Conservation (phyloP, 2,113 vertebrate species). For the Apaloderma vittatum region DNA sequence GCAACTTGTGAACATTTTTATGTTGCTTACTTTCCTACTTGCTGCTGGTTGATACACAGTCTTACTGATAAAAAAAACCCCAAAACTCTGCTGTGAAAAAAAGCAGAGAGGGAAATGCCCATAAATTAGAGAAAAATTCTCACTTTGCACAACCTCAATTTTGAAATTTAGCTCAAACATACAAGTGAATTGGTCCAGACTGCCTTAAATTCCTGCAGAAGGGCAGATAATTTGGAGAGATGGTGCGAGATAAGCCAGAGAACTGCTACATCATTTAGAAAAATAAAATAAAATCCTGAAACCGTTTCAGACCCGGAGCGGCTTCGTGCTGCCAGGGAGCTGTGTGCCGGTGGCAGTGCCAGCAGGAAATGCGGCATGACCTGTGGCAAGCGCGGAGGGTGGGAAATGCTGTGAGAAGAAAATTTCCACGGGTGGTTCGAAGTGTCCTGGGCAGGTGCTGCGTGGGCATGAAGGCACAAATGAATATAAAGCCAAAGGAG, state of each 20-base stretch:
- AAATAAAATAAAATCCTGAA: not conserved
- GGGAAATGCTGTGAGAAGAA: not conserved
- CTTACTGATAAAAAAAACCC: not conserved
- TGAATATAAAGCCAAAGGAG: not conserved
- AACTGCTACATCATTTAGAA: not conserved
- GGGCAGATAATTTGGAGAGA: not conserved
- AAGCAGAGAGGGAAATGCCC: not conserved
- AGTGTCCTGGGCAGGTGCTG: not conserved
- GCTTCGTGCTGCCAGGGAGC: not conserved
- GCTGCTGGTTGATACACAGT: not conserved
- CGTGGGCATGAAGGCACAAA: not conserved
- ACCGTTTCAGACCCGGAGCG: conserved; percentile 20
- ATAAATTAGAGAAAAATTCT: not conserved
- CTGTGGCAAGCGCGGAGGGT: not conserved
- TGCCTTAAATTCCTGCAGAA: conserved; percentile 1
- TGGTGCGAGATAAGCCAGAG: not conserved
- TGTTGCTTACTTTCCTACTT: not conserved
- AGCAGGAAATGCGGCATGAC: conserved; percentile 46
- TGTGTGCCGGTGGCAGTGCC: not conserved
- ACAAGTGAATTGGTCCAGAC: not conserved
- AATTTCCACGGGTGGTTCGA: not conserved
- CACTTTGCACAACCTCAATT: not conserved
- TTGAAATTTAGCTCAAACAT: not conserved
- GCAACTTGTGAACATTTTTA: not conserved
- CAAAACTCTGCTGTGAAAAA: not conserved